Evolutionary conservation across 2,888 invertebrate species (phyloP), one percentile per base, ranked within the genome.

Genomic region (Drosophila neonasuta): DNA sequence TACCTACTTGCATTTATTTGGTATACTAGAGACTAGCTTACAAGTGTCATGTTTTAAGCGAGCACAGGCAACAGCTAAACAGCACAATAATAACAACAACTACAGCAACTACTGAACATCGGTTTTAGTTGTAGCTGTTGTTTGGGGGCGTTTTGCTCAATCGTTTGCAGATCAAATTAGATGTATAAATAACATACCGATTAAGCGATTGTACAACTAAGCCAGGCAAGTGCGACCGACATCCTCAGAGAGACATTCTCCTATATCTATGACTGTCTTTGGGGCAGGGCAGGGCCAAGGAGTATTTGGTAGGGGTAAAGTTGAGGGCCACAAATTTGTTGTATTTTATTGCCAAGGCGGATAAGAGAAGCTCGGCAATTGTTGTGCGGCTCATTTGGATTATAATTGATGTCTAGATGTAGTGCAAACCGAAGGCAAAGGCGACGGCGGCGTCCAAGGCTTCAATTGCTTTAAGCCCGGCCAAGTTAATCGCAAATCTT

Each of bases 101-200:
- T 55, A 55, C 48, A 51, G 50, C 59, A 52, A 51, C 79, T 74
- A 55, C 51, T 50, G 34, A 44, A 59, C 57, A 66, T 44, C 29
- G 57, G 39, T 42, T 71, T 48, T 55, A 60, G 70, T 61, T 50
- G 60, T 58, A 55, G 41, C 42, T 45, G 55, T 56, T 63, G 56
- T 61, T 61, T 60, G 49, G 45, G 52, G 58, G 75, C 79, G 77
- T 77, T 62, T 48, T 61, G 56, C 68, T 56, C 73, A 79, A 67
- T 80, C 80, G 75, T 79, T 75, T 80, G 81, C 80, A 79, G 87
- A 83, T 87, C 83, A 86, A 84, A 84, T 87, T 83, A 87, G 86
- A 84, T 87, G 84, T 84, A 84, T 84, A 84, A 87, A 84, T 87
- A 84, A 84, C 86, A 84, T 70, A 87, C 86, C 83, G 87, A 84